Evolutionary conservation across 2,888 invertebrate genomes (phyloP).

Genomic region (Pomacea canaliculata): DNA sequence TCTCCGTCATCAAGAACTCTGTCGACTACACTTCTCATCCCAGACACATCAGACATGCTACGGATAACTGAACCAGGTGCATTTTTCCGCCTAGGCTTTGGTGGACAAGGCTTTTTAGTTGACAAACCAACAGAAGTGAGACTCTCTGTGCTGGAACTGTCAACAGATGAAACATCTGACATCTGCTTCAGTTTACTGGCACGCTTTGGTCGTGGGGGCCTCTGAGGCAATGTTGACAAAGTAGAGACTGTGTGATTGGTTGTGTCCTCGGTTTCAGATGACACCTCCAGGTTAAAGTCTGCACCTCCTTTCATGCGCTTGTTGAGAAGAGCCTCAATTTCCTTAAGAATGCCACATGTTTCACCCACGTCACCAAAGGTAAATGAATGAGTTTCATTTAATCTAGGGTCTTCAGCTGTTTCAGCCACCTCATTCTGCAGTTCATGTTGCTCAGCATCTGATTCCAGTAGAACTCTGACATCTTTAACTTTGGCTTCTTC

Average conservation of each 20-base stretch:
- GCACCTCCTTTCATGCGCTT: conserved; percentile 29
- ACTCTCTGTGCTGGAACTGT: conserved; percentile 28
- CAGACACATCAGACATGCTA: conserved; percentile 57
- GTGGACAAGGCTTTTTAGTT: conserved; percentile 46
- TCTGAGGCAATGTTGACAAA: conserved; percentile 37
- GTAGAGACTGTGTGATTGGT: conserved; percentile 32
- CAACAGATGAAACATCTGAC: conserved; percentile 17
- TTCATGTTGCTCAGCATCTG: too few relatives aligned
- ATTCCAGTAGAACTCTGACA: too few relatives aligned
- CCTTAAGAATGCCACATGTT: conserved; percentile 42
- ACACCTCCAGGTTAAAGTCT: conserved; percentile 30
- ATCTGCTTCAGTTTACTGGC: conserved; percentile 27
- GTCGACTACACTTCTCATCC: conserved; percentile 44
- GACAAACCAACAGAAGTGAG: conserved; percentile 20
- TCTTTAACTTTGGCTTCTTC: background rate
- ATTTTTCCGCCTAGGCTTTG: conserved; percentile 56
- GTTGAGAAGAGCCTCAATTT: conserved; percentile 38
- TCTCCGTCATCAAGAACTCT: conserved; percentile 29
- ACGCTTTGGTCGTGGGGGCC: conserved; percentile 54
- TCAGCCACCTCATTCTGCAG: too few relatives aligned
- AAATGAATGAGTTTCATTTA: conserved; percentile 13
- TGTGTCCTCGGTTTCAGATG: conserved; percentile 31
- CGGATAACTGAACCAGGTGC: conserved; percentile 45
- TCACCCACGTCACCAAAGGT: conserved; percentile 26
- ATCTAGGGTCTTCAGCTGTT: background rate